Evolutionary conservation across 2,113 vertebrate genomes (phyloP).

Genomic region (Brienomyrus brachyistius): DNA sequence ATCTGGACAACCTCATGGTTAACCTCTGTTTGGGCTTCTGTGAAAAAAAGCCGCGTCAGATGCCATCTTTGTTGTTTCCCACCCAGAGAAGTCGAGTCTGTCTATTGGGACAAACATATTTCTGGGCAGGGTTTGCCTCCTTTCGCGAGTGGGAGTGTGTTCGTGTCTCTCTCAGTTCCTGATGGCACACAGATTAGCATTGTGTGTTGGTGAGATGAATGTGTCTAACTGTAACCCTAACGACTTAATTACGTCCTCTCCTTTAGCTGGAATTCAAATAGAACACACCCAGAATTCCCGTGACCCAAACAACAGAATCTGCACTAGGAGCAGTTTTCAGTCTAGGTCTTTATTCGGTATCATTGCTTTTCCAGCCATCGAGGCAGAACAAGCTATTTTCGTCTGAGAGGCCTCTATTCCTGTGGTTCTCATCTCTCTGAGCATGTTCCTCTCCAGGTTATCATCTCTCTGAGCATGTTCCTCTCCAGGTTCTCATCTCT

Average conservation of each 20-base stretch:
- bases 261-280: slow-evolving; percentile 19
- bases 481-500: neutral
- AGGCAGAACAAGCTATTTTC: neutral
- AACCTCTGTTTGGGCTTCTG: slow-evolving; percentile 37
- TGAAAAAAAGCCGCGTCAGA: slow-evolving; percentile 19
- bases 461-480: neutral
- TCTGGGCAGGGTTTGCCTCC: neutral
- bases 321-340: neutral
- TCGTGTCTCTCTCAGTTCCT: neutral
- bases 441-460: neutral
- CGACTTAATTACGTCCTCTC: slow-evolving; percentile 40
- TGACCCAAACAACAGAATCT: slow-evolving; percentile 30
- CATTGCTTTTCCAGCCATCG: neutral
- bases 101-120: slow-evolving; percentile 6
- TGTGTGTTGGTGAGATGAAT: slow-evolving; percentile 45
- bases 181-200: slow-evolving; percentile 27
- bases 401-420: neutral
- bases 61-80: slow-evolving; percentile 18
- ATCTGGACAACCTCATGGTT: slow-evolving; percentile 58
- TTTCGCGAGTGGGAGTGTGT: neutral
- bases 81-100: slow-evolving; percentile 22
- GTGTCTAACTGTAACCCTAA: slow-evolving; percentile 35
- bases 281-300: slow-evolving; percentile 23
- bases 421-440: neutral
- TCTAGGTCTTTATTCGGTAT: neutral